These are phyloP conservation scores for Andrena bucephala DNA, from an alignment of 2,888 invertebrate species.

Conservation along the genomic window DNA sequence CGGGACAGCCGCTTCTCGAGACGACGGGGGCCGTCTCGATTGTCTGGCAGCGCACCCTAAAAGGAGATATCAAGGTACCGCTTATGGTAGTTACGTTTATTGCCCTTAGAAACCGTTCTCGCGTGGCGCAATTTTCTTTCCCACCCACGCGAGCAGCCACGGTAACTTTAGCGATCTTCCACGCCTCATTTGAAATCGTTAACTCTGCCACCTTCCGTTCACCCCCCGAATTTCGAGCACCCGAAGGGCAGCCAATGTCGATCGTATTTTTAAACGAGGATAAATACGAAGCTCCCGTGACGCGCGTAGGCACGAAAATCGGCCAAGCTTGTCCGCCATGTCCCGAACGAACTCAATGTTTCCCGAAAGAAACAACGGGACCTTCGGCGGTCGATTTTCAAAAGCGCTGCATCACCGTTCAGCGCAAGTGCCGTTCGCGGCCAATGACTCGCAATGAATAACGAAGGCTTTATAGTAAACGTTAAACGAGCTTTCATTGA, in stretches of 20 bases:
- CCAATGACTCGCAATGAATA: slow-evolving; percentile 57
- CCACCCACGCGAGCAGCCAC: slow-evolving; percentile 16
- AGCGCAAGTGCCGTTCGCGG: slow-evolving; percentile 33
- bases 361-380: slow-evolving; percentile 5
- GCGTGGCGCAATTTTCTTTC: slow-evolving; percentile 33
- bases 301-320: too few species aligned
- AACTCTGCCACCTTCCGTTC: neutral
- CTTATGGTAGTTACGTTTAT: slow-evolving; percentile 53
- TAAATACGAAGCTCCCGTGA: neutral
- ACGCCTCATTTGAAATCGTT: slow-evolving; percentile 10
- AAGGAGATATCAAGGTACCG: slow-evolving; percentile 57
- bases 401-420: slow-evolving; percentile 28
- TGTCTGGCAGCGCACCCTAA: slow-evolving; percentile 23
- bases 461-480: slow-evolving; percentile 53
- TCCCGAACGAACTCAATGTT: neutral
- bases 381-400: slow-evolving; percentile 32
- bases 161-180: slow-evolving; percentile 27
- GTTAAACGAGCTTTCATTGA: slow-evolving; percentile 58
- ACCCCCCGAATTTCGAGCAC: neutral
- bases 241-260: neutral
- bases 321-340: too few species aligned
- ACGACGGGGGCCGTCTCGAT: slow-evolving; percentile 24
- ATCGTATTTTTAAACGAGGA: neutral
- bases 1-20: slow-evolving; percentile 27
- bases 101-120: slow-evolving; percentile 52